Evolutionary conservation across 2,113 vertebrate genomes (phyloP), one percentile per base, ranked within the genome.

Genomic region (Phrynosoma platyrhinos): DNA sequence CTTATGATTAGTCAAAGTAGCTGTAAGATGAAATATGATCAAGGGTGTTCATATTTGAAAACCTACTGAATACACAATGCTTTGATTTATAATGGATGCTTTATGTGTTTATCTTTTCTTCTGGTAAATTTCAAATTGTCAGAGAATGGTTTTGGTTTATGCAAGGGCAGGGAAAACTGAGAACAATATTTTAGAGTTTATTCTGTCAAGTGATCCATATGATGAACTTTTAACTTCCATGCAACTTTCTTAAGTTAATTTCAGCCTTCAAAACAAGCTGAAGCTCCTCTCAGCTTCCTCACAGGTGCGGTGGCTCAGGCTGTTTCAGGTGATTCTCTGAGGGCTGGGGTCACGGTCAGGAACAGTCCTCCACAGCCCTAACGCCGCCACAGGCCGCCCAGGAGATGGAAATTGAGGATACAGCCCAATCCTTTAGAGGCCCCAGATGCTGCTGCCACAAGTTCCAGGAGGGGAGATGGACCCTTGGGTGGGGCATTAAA

Each of bases 81-180:
- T 94, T 95, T 93, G 93, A 94, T 95, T 94, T 93, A 94, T 96
- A 96, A 95, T 94, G 95, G 92, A 97, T 95, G 95, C 86, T 82
- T 93, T 90, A 95, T 94, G 91, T 90, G 90, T 82, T 69, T 91
- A 93, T 90, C 89, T 83, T 91, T 89, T 91, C 93, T 64, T 23
- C 69, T 83, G 91, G n/a, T 89, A 95, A 94, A 89, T 89, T 87
- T 95, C 94, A 94, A 94, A 88, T 84, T 91, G 92, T 93, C 91
- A 94, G 86, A 88, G 79, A 92, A 91, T 81, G 94, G 36, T 90
- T 89, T 92, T 93, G 92, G 93, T 95, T 95, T 95, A 93, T 92
- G 92, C 88, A 91, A 82, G 95, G 92, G 83, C 86, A 89, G 94
- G 91, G 87, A 94, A 90, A 79, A 90, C 0, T 96, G 95, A 93